phyloP scores from a whole-genome alignment of 2,888 invertebrate species.

The Rhogogaster chlorosoma region DNA sequence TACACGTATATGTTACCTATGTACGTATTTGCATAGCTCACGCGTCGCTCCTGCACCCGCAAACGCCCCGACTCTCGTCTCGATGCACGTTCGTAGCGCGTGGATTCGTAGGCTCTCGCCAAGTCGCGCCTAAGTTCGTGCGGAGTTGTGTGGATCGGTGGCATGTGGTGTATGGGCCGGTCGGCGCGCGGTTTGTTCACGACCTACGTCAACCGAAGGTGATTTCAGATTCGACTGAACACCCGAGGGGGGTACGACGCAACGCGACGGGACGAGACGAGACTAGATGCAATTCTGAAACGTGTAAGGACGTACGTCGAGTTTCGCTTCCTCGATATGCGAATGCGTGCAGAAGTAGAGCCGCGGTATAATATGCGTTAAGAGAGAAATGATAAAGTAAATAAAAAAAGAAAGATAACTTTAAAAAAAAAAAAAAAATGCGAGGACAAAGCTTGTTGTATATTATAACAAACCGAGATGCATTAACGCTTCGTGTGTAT shows the following conservation, averaged over 20 bases:
- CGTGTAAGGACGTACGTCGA: not conserved
- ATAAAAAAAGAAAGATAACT: not conserved
- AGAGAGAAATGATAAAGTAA: not conserved
- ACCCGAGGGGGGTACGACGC: not conserved
- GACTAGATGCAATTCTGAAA: not conserved
- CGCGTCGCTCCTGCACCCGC: not conserved
- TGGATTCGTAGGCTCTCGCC: too few relatives aligned
- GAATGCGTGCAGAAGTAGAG: not conserved
- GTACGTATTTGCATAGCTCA: not conserved
- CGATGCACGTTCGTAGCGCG: too few relatives aligned
- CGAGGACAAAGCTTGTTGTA: not conserved
- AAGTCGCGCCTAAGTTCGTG: too few relatives aligned
- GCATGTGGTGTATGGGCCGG: too few relatives aligned
- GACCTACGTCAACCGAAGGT: constrained; percentile 45
- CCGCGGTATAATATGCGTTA: not conserved
- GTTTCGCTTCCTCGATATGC: not conserved
- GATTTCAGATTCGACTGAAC: constrained; percentile 18
- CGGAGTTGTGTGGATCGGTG: too few relatives aligned
- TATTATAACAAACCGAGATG: not conserved
- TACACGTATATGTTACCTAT: not conserved
- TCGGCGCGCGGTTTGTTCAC: not conserved
- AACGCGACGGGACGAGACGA: not conserved
- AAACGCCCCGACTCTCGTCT: too few relatives aligned
- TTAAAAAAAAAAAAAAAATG: too few relatives aligned
- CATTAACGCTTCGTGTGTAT: too few relatives aligned